Evolutionary conservation across 1,140 invertebrate species (phyloP).

Genomic region (Saxidomus purpurata): DNA sequence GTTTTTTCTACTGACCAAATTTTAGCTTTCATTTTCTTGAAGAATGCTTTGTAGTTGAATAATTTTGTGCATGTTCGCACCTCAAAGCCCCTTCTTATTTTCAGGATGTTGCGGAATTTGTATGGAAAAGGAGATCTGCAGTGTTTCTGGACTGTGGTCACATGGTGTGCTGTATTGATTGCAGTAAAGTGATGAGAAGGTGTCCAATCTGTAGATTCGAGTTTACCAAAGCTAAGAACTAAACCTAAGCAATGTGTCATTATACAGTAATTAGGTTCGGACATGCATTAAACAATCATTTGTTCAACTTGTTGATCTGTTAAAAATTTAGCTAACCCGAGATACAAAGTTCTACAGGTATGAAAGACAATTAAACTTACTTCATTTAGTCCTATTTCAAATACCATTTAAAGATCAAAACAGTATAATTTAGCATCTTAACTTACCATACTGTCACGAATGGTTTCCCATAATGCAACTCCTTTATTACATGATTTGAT

Average conservation of each 20-base stretch:
- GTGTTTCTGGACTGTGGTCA: constrained; percentile 5
- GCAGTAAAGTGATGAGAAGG: not conserved
- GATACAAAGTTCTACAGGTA: too few species aligned
- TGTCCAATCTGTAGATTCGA: constrained; percentile 21
- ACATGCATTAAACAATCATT: not conserved
- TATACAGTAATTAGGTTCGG: not conserved
- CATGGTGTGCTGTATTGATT: not conserved
- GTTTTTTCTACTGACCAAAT: not conserved
- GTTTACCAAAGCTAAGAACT: not conserved
- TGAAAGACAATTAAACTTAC: not conserved
- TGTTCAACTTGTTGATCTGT: constrained; percentile 6
- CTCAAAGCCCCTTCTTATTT: not conserved
- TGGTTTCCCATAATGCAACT: not conserved
- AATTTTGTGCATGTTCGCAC: not conserved
- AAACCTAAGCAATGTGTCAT: not conserved
- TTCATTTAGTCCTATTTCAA: too few species aligned
- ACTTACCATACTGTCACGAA: not conserved
- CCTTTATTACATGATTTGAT: not conserved
- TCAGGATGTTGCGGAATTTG: constrained; percentile 20
- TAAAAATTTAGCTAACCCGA: not conserved
- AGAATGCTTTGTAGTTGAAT: not conserved
- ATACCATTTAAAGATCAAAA: too few species aligned
- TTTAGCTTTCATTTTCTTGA: not conserved
- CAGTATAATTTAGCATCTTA: too few species aligned
- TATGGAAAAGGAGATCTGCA: not conserved